Base-by-base conservation (phyloP, 2,888 invertebrate genomes). In the Chelonus formosanus region DNA sequence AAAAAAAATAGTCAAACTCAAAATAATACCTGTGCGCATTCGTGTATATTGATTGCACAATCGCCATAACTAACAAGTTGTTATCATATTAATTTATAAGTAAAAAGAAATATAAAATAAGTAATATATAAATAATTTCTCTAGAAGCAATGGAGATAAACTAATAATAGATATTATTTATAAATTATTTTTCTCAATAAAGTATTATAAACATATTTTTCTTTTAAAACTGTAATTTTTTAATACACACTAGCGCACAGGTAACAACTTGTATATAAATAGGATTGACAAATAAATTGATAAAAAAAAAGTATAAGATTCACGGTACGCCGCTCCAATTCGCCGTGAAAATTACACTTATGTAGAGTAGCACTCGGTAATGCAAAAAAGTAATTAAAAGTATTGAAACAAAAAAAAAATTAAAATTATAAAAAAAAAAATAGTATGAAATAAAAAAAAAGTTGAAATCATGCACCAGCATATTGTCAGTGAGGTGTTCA, bases 1-100 rank as follows among this genome's bases (percentile, higher is more conserved):
- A 70, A 71, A 69, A 68, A 69, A 69, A 67, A 71, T 71, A 67
- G 70, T 66, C 69, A 68, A 71, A 70, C 63, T 70, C 67, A 63
- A 70, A 66, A 67, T 67, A 65, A 71, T 65, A 68, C 63, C 68
- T 53, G 63, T 66, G 61, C 67, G 69, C 50, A 67, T 69, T 66
- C 70, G 71, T 70, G 60, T 69, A 50, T 36, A 65, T 54, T 57
- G 47, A 65, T 57, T 32, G 61, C 43, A 52, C 56, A 63, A 63
- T 56, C 43, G 53, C 61, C 50, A 35, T 56, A 20, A 20, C 20
- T 20, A 20, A 20, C 20, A 20, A 20, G 20, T 20, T 20, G 20
- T 20, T 20, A 20, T 40, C 10, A 64, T 55, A 44, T 52, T 45
- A 40, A 64, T 55, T 44, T 58, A 36, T 47, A 45, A 57, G 50